phyloP scores from a whole-genome alignment of 2,113 vertebrate genomes.

The Prunella fulvescens region DNA sequence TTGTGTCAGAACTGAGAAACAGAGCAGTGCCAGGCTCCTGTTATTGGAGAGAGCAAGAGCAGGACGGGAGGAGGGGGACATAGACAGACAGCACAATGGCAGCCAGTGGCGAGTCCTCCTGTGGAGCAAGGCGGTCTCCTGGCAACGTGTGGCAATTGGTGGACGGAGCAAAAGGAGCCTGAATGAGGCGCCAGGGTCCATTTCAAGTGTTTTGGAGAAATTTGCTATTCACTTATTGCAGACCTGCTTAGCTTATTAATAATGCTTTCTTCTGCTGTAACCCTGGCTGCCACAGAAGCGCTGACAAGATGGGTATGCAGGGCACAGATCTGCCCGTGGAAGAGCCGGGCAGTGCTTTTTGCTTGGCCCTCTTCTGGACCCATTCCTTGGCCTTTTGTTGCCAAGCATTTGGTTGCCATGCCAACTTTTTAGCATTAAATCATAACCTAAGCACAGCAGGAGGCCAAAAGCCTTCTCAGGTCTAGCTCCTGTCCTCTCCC shows the following conservation, averaged over 20 bases:
- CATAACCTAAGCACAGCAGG: constrained; percentile 30
- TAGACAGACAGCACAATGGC: neutral
- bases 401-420: constrained; percentile 22
- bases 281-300: neutral
- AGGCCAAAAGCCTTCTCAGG: neutral
- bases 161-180: neutral
- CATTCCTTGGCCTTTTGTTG: neutral
- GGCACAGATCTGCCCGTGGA: neutral
- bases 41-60: neutral
- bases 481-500: neutral
- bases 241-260: constrained; percentile 52
- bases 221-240: neutral
- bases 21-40: constrained; percentile 13
- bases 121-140: constrained; percentile 30
- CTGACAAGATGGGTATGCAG: neutral
- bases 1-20: neutral
- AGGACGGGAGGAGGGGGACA: neutral
- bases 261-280: neutral
- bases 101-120: neutral
- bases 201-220: neutral
- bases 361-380: neutral
- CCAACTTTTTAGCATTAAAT: constrained; percentile 49
- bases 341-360: neutral
- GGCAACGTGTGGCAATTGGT: constrained; percentile 5
- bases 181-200: neutral